phyloP scores from a whole-genome alignment of 2,113 vertebrate species.

The Lycaon pictus region DNA sequence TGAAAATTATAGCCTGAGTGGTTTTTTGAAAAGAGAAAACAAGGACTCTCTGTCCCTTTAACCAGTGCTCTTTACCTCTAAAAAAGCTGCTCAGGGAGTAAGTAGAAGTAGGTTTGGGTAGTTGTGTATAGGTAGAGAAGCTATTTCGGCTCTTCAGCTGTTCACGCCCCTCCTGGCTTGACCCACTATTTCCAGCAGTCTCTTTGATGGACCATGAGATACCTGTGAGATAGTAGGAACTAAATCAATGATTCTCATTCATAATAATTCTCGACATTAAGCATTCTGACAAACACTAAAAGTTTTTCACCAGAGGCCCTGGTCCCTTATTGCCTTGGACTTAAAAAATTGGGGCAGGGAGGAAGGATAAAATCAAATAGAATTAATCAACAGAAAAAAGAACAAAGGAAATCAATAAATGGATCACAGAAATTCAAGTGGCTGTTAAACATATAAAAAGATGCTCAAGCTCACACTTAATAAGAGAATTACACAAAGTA shows the following conservation, averaged over 20 bases:
- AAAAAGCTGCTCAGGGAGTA: constrained; percentile 96
- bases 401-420: constrained; percentile 42
- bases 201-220: constrained; percentile 98
- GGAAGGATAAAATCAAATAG: not conserved
- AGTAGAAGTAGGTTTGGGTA: constrained; percentile 91
- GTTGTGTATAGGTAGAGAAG: constrained; percentile 82
- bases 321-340: not conserved
- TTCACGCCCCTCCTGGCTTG: constrained; percentile 85
- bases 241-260: not conserved
- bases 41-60: not conserved
- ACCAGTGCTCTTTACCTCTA: constrained; percentile 90
- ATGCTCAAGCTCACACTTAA: not conserved
- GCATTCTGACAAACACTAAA: not conserved
- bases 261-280: not conserved
- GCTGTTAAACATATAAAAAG: constrained; percentile 1
- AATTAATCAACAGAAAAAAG: not conserved
- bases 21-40: not conserved
- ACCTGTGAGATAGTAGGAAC: constrained; percentile 86
- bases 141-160: constrained; percentile 88
- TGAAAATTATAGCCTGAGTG: constrained; percentile 8
- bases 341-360: not conserved
- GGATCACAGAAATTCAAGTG: not conserved
- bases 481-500: not conserved
- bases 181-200: constrained; percentile 89
- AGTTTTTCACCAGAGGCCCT: not conserved